A percentile compares a stretch with the other conserved stretches of the same genome.
These are phyloP conservation scores for Caracal caracal DNA, from an alignment of 2,113 vertebrate genomes.

Conservation along the genomic window DNA sequence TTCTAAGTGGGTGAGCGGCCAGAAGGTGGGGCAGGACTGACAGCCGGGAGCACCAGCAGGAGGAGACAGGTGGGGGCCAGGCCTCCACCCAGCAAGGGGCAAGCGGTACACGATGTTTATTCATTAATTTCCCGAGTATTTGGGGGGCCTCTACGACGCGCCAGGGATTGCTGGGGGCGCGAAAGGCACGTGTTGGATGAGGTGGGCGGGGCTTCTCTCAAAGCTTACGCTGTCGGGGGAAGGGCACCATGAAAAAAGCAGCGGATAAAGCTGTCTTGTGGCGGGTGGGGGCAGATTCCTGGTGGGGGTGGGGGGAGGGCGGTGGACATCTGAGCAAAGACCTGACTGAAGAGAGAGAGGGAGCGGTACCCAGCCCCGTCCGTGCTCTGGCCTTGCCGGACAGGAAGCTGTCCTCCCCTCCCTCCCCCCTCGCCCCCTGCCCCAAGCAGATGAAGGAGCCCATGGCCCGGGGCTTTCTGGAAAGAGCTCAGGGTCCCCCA, in stretches of 20 bases:
- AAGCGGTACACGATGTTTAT: accelerated
- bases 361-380: not conserved
- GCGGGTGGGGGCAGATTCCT: not conserved
- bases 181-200: not conserved
- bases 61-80: not conserved
- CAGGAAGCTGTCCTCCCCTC: not conserved
- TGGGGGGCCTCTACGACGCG: accelerated
- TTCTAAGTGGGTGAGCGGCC: not conserved
- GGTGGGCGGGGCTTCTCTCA: too few species aligned
- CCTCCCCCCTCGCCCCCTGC: too few species aligned
- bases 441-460: not conserved
- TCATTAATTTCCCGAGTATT: not conserved
- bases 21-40: not conserved
- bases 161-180: accelerated
- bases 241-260: not conserved
- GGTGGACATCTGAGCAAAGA: not conserved
- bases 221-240: too few species aligned
- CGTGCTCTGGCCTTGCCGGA: not conserved
- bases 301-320: not conserved
- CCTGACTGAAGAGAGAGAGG: not conserved
- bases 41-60: not conserved
- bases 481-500: not conserved
- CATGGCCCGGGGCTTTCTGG: not conserved
- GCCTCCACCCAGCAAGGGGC: too few species aligned
- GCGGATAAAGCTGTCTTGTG: not conserved